Evolutionary conservation across 2,888 invertebrate species (phyloP).

Genomic region (Drosophila austrosaltans): DNA sequence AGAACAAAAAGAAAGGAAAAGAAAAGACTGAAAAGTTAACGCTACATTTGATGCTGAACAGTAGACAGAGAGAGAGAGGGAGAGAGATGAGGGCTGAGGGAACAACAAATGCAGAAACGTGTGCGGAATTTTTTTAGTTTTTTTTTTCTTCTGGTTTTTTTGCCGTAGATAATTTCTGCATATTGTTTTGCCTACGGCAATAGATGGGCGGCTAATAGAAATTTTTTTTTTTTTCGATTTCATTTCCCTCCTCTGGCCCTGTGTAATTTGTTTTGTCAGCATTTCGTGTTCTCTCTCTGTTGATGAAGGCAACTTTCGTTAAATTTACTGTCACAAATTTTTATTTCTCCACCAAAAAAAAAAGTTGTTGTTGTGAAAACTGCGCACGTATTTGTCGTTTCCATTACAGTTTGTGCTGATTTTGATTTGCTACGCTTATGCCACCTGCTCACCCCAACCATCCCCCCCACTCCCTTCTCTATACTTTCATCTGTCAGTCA

Average conservation of each 20-base stretch:
- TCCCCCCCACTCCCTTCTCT: not conserved
- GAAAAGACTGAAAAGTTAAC: conserved; percentile 59
- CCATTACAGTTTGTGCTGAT: conserved; percentile 79
- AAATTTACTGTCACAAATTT: conserved; percentile 70
- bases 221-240: conserved; percentile 56
- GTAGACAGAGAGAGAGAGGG: too few relatives aligned
- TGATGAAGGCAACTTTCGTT: conserved; percentile 63
- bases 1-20: conserved; percentile 1
- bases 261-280: conserved; percentile 46
- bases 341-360: conserved; percentile 9
- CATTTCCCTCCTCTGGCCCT: conserved; percentile 31
- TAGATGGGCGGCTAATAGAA: conserved; percentile 1
- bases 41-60: conserved; percentile 68
- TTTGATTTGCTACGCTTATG: conserved; percentile 71
- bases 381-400: conserved; percentile 77
- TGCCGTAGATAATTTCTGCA: not conserved
- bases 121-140: conserved; percentile 55
- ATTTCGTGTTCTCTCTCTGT: conserved; percentile 21
- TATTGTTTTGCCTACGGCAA: not conserved
- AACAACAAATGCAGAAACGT: conserved; percentile 61
- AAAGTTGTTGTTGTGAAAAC: conserved; percentile 45
- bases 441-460: conserved; percentile 18
- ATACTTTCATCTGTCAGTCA: conserved; percentile 55
- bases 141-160: not conserved
- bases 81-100: conserved; percentile 33